Evolutionary conservation across 2,797 vertebrate species (phyloP).

Genomic region (Discoglossus pictus): DNA sequence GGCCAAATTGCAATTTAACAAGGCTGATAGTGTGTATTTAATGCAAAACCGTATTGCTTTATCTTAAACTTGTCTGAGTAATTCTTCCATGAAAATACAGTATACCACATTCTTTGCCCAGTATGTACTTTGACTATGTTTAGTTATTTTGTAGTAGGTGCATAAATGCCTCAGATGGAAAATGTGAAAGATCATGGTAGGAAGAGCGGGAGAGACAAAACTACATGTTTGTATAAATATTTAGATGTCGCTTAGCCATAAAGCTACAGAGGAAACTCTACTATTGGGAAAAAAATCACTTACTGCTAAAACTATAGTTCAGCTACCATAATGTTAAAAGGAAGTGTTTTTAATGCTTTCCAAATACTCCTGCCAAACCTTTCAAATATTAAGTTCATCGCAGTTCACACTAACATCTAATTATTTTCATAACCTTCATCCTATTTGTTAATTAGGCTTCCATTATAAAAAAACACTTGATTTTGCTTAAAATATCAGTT

Average conservation of each 20-base stretch:
- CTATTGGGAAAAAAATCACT: not conserved
- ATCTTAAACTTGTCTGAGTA: conserved; percentile 9
- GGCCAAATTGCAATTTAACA: no score
- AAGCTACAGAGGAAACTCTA: not conserved
- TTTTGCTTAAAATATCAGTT: not conserved
- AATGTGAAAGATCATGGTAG: conserved; percentile 18
- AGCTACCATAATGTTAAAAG: not conserved
- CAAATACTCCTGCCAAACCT: not conserved
- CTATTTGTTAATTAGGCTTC: not conserved
- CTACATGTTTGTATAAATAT: conserved; percentile 35
- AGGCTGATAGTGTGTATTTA: no score
- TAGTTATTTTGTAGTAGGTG: not conserved
- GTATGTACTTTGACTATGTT: conserved; percentile 26
- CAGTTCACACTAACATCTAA: not conserved
- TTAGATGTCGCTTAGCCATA: conserved; percentile 27
- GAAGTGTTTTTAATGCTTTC: not conserved
- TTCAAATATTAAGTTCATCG: not conserved
- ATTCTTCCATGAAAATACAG: conserved; percentile 9
- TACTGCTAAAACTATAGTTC: not conserved
- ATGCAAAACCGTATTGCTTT: conserved; percentile 23
- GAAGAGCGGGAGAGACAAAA: conserved; percentile 21
- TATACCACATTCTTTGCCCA: conserved; percentile 21
- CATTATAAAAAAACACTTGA: not conserved
- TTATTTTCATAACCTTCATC: not conserved
- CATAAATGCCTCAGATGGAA: conserved; percentile 13